These are phyloP conservation scores for Orchesella cincta DNA, from an alignment of 1,140 invertebrate species.

Conservation along the genomic window DNA sequence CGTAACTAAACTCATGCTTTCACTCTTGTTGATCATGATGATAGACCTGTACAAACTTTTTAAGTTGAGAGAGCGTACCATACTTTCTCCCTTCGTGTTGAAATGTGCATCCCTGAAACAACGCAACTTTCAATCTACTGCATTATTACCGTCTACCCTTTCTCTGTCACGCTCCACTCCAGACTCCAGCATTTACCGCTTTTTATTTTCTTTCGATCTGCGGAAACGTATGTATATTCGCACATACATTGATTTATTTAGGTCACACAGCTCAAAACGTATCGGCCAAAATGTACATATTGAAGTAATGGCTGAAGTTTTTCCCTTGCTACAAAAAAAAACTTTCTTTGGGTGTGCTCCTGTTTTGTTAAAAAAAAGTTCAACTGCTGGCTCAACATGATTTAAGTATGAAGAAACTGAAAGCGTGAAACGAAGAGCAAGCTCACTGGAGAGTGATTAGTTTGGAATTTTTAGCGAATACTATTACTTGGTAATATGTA, in stretches of 20 bases:
- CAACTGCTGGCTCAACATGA: no score
- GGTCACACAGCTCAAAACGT: neutral
- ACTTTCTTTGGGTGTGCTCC: slow-evolving; percentile 3
- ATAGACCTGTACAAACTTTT: neutral
- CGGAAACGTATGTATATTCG: neutral
- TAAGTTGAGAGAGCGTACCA: neutral
- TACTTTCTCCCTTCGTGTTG: no score
- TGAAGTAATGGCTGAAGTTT: slow-evolving; percentile 19
- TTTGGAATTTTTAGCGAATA: slow-evolving; percentile 10
- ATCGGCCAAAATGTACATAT: neutral
- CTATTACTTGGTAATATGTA: neutral
- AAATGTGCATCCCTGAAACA: no score
- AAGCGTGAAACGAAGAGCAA: neutral
- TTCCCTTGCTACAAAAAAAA: neutral
- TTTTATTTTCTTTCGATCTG: neutral
- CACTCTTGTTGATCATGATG: neutral
- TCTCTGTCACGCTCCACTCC: no score
- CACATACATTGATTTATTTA: slow-evolving; percentile 16
- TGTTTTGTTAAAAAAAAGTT: slow-evolving; percentile 6
- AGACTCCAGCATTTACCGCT: neutral
- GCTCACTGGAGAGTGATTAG: slow-evolving; percentile 16
- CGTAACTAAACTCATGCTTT: neutral
- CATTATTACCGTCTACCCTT: no score
- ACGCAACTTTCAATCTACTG: no score
- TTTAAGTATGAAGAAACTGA: no score